phyloP scores from a whole-genome alignment of 2,888 invertebrate species.

The Acholoe squamosa region DNA sequence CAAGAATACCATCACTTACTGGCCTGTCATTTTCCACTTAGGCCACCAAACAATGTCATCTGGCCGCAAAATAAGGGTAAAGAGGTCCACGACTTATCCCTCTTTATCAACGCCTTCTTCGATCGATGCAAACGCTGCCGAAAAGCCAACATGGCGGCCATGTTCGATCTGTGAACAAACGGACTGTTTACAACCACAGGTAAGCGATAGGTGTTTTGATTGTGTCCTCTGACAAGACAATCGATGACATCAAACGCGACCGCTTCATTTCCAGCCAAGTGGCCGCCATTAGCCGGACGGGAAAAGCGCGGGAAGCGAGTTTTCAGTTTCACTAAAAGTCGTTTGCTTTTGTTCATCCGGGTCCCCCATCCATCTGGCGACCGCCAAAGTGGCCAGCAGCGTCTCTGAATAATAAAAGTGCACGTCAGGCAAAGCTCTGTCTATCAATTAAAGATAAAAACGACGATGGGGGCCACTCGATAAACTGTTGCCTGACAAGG shows the following conservation, averaged over 20 bases:
- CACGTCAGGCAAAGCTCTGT: not conserved
- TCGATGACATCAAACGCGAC: conserved; percentile 19
- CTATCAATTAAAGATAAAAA: conserved; percentile 27
- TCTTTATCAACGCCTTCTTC: not conserved
- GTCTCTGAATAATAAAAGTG: not conserved
- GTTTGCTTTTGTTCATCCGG: not conserved
- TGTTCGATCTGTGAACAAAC: conserved; percentile 32
- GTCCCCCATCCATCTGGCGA: conserved; percentile 7
- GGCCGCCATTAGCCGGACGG: conserved; percentile 14
- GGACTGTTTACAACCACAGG: not conserved
- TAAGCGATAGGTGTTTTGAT: conserved; percentile 46
- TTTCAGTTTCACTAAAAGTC: conserved; percentile 12
- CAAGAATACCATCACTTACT: not conserved
- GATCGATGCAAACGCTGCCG: not conserved
- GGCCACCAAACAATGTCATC: not conserved
- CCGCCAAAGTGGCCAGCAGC: conserved; percentile 3
- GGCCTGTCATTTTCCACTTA: not conserved
- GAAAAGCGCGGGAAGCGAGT: conserved; percentile 20
- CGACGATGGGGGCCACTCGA: not conserved
- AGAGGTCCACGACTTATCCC: no score
- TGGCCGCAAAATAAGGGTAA: not conserved
- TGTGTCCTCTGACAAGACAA: conserved; percentile 28
- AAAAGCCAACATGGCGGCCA: conserved; percentile 38
- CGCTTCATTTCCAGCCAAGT: conserved; percentile 31
- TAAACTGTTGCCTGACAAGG: conserved; percentile 37